These are phyloP conservation scores for Rhagologus leucostigma DNA, from an alignment of 2,113 vertebrate species.

Conservation along the genomic window DNA sequence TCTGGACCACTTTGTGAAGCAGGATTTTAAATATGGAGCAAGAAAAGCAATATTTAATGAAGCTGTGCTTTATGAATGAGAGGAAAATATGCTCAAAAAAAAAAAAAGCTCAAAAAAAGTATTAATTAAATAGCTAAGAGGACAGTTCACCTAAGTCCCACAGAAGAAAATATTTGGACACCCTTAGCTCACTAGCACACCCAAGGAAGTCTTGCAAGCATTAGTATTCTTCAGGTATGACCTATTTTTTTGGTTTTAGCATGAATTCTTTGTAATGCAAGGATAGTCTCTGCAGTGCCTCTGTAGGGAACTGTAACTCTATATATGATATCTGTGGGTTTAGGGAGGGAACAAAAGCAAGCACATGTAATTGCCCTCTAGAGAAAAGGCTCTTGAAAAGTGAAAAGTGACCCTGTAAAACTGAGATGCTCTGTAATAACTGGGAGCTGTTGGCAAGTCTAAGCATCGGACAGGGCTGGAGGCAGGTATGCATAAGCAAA, in stretches of 20 bases:
- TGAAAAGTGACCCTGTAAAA: neutral
- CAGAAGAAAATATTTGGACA: neutral
- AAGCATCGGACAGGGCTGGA: neutral
- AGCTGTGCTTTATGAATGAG: neutral
- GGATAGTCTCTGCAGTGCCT: neutral
- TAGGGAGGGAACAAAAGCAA: neutral
- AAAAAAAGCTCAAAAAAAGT: neutral
- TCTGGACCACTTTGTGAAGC: neutral
- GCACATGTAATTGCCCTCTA: neutral
- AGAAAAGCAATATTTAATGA: neutral
- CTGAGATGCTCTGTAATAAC: neutral
- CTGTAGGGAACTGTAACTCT: neutral
- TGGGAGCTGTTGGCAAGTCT: neutral
- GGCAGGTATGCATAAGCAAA: constrained; percentile 41
- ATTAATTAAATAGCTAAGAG: neutral
- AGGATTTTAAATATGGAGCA: neutral
- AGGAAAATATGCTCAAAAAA: neutral
- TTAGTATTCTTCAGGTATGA: neutral
- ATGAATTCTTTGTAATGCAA: neutral
- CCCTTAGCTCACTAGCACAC: neutral
- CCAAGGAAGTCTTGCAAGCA: neutral
- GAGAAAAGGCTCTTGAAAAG: neutral
- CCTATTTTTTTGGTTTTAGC: neutral
- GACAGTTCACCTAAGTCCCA: neutral
- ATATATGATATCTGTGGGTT: neutral